phyloP scores from a whole-genome alignment of 2,113 vertebrate species.

The Aramus guarauna region DNA sequence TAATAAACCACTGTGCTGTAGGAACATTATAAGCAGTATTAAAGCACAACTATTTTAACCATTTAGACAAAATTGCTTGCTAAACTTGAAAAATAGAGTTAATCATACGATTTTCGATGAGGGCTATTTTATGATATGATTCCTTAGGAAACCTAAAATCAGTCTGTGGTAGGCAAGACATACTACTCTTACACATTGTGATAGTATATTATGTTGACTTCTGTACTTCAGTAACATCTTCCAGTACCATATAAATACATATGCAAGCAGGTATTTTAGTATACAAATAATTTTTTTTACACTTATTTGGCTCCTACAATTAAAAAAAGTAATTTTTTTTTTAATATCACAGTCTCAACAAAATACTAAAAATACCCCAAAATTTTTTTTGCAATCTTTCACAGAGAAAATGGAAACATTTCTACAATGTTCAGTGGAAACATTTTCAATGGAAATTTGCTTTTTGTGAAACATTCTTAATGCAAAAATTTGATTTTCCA shows the following conservation, averaged over 20 bases:
- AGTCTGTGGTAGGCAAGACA: background rate
- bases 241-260: background rate
- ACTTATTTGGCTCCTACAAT: background rate
- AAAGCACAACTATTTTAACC: background rate
- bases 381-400: background rate
- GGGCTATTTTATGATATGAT: background rate
- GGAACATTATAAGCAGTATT: background rate
- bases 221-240: background rate
- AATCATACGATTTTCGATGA: background rate
- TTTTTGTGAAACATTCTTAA: background rate
- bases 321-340: background rate
- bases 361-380: background rate
- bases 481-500: background rate
- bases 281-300: background rate
- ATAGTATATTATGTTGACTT: background rate
- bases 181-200: background rate
- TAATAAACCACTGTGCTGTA: background rate
- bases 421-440: background rate
- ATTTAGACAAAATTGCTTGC: background rate
- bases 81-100: background rate
- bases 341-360: background rate
- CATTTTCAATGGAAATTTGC: background rate
- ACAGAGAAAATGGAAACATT: background rate
- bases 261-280: background rate
- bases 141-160: background rate